Conservation (phyloP, 2,797 vertebrate species). For the Xiphophorus birchmanni region DNA sequence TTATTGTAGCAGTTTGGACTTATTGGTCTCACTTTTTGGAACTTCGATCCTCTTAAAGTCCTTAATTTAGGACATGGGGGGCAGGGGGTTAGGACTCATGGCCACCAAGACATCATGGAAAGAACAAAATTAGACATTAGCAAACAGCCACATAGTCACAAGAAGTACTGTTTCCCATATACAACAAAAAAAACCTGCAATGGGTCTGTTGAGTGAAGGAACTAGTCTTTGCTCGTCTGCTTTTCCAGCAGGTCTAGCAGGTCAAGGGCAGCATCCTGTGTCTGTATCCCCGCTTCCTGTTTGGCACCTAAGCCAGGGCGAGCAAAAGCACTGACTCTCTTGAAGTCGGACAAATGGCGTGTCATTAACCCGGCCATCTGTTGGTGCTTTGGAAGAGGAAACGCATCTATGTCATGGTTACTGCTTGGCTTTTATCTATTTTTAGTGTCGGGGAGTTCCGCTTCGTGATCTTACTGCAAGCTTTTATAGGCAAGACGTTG, state of each 20-base stretch:
- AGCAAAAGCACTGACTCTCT: conserved; percentile 33
- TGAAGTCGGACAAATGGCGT: conserved; percentile 47
- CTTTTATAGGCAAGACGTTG: conserved; percentile 48
- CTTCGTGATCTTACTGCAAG: conserved; percentile 42
- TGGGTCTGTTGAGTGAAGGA: conserved; percentile 14
- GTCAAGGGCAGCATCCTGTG: conserved; percentile 61
- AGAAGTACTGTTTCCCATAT: conserved; percentile 18
- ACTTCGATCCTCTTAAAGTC: conserved; percentile 33
- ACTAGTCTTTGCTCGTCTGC: conserved; percentile 1
- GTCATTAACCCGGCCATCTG: conserved; percentile 69
- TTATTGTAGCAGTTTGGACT: background rate
- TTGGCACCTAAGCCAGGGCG: conserved; percentile 56
- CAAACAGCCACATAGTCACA: background rate
- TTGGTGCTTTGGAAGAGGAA: conserved; percentile 73
- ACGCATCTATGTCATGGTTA: conserved; percentile 62
- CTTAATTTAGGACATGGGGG: conserved; percentile 11
- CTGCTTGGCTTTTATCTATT: conserved; percentile 63
- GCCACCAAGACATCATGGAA: conserved; percentile 25
- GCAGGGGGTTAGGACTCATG: conserved; percentile 12
- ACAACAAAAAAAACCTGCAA: conserved; percentile 3
- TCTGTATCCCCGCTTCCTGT: conserved; percentile 68
- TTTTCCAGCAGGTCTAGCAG: conserved; percentile 33
- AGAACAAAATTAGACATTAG: conserved; percentile 4
- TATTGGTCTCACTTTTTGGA: conserved; percentile 27
- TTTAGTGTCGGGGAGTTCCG: conserved; percentile 65